Percentiles rank a stretch among this genome's conserved stretches.
phyloP scores from a whole-genome alignment of 2,888 invertebrate species.

The Eilema depressum region DNA sequence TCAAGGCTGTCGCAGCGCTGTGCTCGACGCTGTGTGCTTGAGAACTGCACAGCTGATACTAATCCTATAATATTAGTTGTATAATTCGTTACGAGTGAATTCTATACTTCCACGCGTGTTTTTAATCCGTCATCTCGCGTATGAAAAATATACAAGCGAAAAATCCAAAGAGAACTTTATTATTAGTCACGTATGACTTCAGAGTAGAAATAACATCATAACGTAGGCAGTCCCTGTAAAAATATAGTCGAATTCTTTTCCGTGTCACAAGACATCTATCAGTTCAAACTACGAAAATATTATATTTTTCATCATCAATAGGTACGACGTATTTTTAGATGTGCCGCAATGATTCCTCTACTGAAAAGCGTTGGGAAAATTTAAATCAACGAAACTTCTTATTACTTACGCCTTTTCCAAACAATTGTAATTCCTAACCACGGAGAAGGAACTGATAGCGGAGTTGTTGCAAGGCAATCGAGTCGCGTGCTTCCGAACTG shows the following conservation, averaged over 20 bases:
- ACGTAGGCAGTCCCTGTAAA: constrained; percentile 42
- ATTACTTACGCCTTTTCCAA: background rate
- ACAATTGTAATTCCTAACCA: background rate
- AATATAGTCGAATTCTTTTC: constrained; percentile 41
- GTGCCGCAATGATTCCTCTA: constrained; percentile 23
- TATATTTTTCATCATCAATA: constrained; percentile 37
- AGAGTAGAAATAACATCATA: constrained; percentile 40
- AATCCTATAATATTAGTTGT: background rate
- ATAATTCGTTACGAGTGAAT: background rate
- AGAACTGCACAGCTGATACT: no score
- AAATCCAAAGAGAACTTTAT: constrained; percentile 9
- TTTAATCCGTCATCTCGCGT: background rate
- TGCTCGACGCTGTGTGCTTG: no score
- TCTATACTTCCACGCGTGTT: background rate
- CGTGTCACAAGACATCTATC: constrained; percentile 37
- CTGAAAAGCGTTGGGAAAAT: constrained; percentile 3
- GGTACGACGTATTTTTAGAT: constrained; percentile 33
- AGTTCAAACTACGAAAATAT: constrained; percentile 35
- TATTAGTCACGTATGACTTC: constrained; percentile 26
- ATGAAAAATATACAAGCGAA: constrained; percentile 3
- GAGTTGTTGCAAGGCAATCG: no score
- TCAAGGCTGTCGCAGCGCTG: no score
- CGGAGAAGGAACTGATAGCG: no score
- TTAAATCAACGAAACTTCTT: background rate
- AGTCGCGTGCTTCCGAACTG: no score